Percentiles rank a stretch among this genome's conserved stretches.
phyloP scores from a whole-genome alignment of 1,140 invertebrate species.

The Pseudomyrmex flavicornis region DNA sequence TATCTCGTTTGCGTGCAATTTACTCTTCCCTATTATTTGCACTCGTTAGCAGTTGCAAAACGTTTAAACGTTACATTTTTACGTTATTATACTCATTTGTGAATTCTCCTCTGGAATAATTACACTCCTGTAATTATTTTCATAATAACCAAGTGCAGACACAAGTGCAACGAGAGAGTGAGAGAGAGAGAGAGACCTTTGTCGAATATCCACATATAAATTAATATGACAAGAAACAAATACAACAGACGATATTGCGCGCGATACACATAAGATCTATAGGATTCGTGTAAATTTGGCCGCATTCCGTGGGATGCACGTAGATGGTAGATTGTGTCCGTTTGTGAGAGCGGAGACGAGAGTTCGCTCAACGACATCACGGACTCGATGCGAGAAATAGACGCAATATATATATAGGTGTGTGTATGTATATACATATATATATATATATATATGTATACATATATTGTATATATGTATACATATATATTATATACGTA shows the following conservation, averaged over 20 bases:
- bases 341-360: not conserved
- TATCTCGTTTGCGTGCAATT: not conserved
- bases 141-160: too few relatives aligned
- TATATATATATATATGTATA: too few relatives aligned
- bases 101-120: too few relatives aligned
- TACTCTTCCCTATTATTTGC: constrained; percentile 14
- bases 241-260: not conserved
- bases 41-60: not conserved
- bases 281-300: constrained; percentile 30
- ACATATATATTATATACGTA: not conserved
- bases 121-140: too few relatives aligned
- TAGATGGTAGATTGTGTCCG: constrained; percentile 30
- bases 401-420: constrained; percentile 10
- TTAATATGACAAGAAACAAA: not conserved
- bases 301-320: not conserved
- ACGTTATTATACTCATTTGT: too few relatives aligned
- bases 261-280: not conserved
- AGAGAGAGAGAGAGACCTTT: too few relatives aligned
- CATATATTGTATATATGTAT: too few relatives aligned
- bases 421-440: too few relatives aligned
- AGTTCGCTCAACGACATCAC: constrained; percentile 1
- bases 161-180: too few relatives aligned
- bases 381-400: constrained; percentile 60
- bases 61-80: too few relatives aligned
- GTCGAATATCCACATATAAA: not conserved